Percentiles rank a stretch among this genome's conserved stretches.
Evolutionary conservation across 1,140 invertebrate genomes (phyloP).

Genomic region (Pseudobourletiella spinata): DNA sequence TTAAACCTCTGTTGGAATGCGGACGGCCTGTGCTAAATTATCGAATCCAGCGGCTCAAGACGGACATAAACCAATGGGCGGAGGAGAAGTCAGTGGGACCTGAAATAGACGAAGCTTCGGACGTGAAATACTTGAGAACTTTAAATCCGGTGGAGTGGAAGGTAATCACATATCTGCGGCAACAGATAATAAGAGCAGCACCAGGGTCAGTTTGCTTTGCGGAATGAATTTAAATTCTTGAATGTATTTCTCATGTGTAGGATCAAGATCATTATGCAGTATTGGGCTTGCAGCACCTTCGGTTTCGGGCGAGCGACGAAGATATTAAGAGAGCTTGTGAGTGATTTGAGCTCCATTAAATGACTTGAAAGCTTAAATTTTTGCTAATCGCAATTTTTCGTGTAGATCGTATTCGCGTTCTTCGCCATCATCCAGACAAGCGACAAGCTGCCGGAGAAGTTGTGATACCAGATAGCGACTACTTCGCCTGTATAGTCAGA

Average conservation of each 20-base stretch:
- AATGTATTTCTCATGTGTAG: constrained; percentile 37
- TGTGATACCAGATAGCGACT: constrained; percentile 74
- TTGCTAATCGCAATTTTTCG: not conserved
- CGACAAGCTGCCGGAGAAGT: constrained; percentile 77
- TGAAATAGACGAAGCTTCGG: constrained; percentile 51
- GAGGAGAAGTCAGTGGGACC: not conserved
- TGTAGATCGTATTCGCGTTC: constrained; percentile 68
- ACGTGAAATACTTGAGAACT: constrained; percentile 73
- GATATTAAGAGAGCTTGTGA: constrained; percentile 88
- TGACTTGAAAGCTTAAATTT: not conserved
- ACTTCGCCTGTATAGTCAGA: constrained; percentile 98
- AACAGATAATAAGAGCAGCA: too few species aligned
- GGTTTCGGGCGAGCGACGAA: constrained; percentile 74
- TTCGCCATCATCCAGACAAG: constrained; percentile 97
- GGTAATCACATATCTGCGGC: constrained; percentile 39
- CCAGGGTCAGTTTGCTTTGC: too few species aligned
- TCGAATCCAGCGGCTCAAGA: not conserved
- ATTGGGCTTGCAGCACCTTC: constrained; percentile 70
- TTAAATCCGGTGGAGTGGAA: constrained; percentile 97
- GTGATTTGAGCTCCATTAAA: constrained; percentile 40
- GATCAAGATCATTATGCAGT: constrained; percentile 95
- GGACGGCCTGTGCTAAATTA: constrained; percentile 9
- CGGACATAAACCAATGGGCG: constrained; percentile 4
- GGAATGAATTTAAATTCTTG: not conserved
- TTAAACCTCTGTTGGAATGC: constrained; percentile 12